Evolutionary conservation across 2,888 invertebrate genomes (phyloP).

Genomic region (Lingula anatina): DNA sequence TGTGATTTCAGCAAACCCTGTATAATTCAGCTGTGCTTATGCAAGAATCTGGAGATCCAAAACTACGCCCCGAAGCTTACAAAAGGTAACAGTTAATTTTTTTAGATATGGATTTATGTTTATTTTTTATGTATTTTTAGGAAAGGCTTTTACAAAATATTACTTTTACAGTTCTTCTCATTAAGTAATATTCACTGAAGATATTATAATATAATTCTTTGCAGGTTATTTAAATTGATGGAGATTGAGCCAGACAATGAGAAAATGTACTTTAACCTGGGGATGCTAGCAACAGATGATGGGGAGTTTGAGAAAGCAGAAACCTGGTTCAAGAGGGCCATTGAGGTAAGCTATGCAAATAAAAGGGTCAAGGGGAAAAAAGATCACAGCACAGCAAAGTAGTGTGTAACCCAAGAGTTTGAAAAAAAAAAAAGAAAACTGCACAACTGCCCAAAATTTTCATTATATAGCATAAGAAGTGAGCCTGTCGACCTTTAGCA

Average conservation of each 20-base stretch:
- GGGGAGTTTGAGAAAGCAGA: conserved; percentile 83
- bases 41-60: conserved; percentile 80
- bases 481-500: too few species aligned
- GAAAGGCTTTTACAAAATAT: too few species aligned
- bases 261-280: conserved; percentile 88
- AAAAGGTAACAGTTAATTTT: conserved; percentile 26
- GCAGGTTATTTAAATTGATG: conserved; percentile 71
- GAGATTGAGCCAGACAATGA: conserved; percentile 75
- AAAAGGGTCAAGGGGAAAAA: too few species aligned
- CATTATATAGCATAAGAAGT: too few species aligned
- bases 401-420: too few species aligned
- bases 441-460: too few species aligned
- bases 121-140: not conserved
- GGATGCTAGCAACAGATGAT: conserved; percentile 96
- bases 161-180: too few species aligned
- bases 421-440: too few species aligned
- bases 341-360: conserved; percentile 44
- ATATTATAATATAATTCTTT: too few species aligned
- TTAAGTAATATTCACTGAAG: too few species aligned
- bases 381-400: too few species aligned
- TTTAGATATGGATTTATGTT: not conserved
- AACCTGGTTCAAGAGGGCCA: conserved; percentile 81
- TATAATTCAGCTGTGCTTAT: conserved; percentile 91
- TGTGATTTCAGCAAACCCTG: conserved; percentile 65
- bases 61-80: conserved; percentile 65